Conservation (phyloP, 2,888 invertebrate genomes). For the Tinea semifulvella region DNA sequence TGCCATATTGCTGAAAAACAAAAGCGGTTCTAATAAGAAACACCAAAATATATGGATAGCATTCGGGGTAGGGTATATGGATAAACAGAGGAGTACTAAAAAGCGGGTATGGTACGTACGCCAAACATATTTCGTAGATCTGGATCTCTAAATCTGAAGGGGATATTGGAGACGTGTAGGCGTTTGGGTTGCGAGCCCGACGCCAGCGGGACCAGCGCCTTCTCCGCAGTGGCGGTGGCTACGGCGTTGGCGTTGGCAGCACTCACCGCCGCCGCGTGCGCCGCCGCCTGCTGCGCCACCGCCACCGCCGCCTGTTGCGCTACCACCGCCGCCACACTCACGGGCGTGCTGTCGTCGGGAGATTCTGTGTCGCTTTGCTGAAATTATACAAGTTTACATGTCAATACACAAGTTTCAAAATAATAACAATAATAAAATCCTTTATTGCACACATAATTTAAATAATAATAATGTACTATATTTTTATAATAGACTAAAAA, state of each 20-base stretch:
- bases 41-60: neutral
- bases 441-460: too few species aligned
- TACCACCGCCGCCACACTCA: conserved; percentile 47
- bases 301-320: conserved; percentile 43
- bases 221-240: conserved; percentile 48
- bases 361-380: conserved; percentile 60
- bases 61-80: conserved; percentile 5
- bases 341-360: conserved; percentile 62
- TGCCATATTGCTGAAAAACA: conserved; percentile 94
- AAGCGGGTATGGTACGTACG: conserved; percentile 71
- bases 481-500: too few species aligned
- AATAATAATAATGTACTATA: too few species aligned
- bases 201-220: conserved; percentile 60
- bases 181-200: conserved; percentile 84
- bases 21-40: conserved; percentile 27
- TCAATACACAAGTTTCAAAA: too few species aligned
- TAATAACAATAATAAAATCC: too few species aligned
- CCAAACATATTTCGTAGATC: conserved; percentile 98
- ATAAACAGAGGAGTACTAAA: conserved; percentile 9
- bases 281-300: conserved; percentile 58
- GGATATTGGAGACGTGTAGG: conserved; percentile 99
- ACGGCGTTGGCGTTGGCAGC: conserved; percentile 37
- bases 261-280: conserved; percentile 35
- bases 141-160: conserved; percentile 98
- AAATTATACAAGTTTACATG: conserved; percentile 19